Evolutionary conservation across 2,888 invertebrate species (phyloP).

Genomic region (Ametastegia equiseti): DNA sequence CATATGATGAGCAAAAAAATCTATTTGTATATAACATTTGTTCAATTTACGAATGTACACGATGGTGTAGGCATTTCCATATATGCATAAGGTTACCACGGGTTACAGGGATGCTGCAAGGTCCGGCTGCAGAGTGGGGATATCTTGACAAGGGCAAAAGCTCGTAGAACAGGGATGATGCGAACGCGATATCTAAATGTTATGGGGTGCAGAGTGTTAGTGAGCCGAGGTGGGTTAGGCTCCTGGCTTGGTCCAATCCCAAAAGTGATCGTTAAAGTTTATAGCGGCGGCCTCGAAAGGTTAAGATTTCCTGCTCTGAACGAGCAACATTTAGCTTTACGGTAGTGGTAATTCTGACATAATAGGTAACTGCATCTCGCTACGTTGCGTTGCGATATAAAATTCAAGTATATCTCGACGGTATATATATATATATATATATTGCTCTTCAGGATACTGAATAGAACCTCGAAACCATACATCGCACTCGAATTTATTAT

Average conservation of each 20-base stretch:
- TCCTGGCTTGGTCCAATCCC: slow-evolving; percentile 62
- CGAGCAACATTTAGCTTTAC: slow-evolving; percentile 46
- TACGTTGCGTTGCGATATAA: background rate
- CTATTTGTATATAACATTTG: too few species aligned
- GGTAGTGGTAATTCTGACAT: slow-evolving; percentile 45
- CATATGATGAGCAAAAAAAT: too few species aligned
- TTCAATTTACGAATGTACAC: too few species aligned
- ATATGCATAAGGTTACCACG: background rate
- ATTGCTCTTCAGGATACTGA: too few species aligned
- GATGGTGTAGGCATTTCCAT: background rate
- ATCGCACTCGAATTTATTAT: background rate
- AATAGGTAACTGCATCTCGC: slow-evolving; percentile 31
- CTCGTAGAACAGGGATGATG: slow-evolving; percentile 32
- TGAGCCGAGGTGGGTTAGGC: slow-evolving; percentile 20
- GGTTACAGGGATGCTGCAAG: slow-evolving; percentile 12
- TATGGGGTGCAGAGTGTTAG: slow-evolving; percentile 40
- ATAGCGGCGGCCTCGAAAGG: slow-evolving; percentile 59
- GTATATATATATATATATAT: too few species aligned
- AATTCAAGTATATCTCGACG: background rate
- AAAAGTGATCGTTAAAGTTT: slow-evolving; percentile 68
- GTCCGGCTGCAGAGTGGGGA: slow-evolving; percentile 4
- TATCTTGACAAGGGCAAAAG: slow-evolving; percentile 38
- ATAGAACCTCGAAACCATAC: too few species aligned
- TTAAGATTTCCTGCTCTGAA: slow-evolving; percentile 62
- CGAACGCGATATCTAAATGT: slow-evolving; percentile 44